phyloP scores from a whole-genome alignment of 2,797 vertebrate species.

The Scolopax bukidnonensis region DNA sequence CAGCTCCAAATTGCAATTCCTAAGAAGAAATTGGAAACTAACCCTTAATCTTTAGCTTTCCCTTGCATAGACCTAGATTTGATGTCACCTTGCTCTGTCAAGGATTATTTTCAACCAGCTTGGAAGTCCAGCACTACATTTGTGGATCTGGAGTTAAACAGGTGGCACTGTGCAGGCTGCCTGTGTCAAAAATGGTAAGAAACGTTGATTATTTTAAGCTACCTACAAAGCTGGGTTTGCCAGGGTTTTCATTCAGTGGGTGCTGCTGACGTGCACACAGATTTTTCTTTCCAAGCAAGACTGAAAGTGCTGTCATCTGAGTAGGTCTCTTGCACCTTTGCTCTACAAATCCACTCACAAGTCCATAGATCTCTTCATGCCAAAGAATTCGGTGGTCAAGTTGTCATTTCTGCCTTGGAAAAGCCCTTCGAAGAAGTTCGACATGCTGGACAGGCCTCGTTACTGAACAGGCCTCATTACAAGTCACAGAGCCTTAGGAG shows the following conservation, averaged over 20 bases:
- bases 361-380: background rate
- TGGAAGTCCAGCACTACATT: background rate
- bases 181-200: background rate
- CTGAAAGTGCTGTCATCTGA: background rate
- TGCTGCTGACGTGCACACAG: background rate
- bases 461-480: background rate
- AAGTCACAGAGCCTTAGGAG: background rate
- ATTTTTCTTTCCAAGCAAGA: background rate
- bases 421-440: background rate
- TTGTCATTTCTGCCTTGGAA: background rate
- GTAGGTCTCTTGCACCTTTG: background rate
- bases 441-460: background rate
- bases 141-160: background rate
- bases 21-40: background rate
- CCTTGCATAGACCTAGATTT: background rate
- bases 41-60: background rate
- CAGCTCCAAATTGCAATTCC: background rate
- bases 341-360: rapidly evolving
- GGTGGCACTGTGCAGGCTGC: background rate
- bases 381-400: background rate
- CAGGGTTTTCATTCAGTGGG: background rate
- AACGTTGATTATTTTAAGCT: background rate
- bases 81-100: background rate
- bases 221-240: background rate
- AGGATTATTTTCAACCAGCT: background rate